A percentile compares a stretch with the other conserved stretches of the same genome.
These are phyloP conservation scores for Tetragnatha versicolor DNA, from an alignment of 1,140 invertebrate genomes.

Conservation along the genomic window DNA sequence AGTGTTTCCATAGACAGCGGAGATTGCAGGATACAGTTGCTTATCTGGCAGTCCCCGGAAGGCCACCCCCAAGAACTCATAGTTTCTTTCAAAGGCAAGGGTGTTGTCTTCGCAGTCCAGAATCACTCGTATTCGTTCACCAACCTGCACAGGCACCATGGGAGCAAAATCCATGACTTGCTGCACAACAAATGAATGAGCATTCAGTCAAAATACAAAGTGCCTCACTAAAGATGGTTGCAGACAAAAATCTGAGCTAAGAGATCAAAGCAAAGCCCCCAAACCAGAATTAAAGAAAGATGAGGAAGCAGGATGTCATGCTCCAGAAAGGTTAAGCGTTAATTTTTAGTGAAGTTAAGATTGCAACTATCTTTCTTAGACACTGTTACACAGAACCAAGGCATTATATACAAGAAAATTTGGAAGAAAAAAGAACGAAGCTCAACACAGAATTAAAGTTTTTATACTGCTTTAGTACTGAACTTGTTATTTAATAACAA, in stretches of 20 bases:
- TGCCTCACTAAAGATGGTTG: slow-evolving; percentile 53
- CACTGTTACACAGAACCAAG: slow-evolving; percentile 19
- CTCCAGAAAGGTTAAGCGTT: no score
- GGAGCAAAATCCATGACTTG: slow-evolving; percentile 59
- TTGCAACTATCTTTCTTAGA: slow-evolving; percentile 54
- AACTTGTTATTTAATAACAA: no score
- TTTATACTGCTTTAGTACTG: no score
- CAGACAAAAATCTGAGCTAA: slow-evolving; percentile 20
- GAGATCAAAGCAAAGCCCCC: no score
- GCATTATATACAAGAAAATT: no score
- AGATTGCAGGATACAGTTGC: slow-evolving; percentile 93
- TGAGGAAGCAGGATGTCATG: no score
- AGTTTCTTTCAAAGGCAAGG: slow-evolving; percentile 97
- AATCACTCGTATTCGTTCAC: slow-evolving; percentile 94
- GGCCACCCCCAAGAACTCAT: slow-evolving; percentile 97
- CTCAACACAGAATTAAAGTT: no score
- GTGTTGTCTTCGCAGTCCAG: slow-evolving; percentile 97
- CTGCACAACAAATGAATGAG: slow-evolving; percentile 51
- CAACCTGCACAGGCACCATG: slow-evolving; percentile 74
- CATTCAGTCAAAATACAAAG: slow-evolving; percentile 48
- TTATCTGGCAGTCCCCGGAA: slow-evolving; percentile 94
- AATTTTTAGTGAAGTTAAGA: no score
- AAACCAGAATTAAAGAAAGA: no score
- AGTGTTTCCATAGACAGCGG: slow-evolving; percentile 98
- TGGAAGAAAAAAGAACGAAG: no score